Evolutionary conservation across 2,797 vertebrate genomes (phyloP).

Genomic region (Tragopan temminckii): DNA sequence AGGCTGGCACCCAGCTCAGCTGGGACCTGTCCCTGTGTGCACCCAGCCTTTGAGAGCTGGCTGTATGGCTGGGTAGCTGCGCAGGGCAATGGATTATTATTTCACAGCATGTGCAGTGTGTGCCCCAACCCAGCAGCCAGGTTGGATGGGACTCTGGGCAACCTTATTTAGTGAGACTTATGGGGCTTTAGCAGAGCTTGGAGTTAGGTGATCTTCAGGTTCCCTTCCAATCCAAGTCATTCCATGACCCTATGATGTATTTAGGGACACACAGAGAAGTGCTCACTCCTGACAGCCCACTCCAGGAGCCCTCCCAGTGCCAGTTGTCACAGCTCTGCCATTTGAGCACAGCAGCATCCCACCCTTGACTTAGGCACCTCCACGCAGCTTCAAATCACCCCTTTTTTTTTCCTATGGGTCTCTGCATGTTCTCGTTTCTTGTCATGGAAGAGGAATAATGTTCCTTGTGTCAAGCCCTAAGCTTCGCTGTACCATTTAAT

Average conservation of each 20-base stretch:
- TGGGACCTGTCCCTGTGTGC: not conserved
- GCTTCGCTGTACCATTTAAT: constrained; percentile 75
- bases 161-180: not conserved
- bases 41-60: not conserved
- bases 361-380: not conserved
- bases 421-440: constrained; percentile 63
- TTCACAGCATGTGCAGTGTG: not conserved
- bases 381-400: not conserved
- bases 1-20: rapidly evolving
- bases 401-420: not conserved
- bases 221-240: not conserved
- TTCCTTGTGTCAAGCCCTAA: constrained; percentile 55
- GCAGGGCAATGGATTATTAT: not conserved
- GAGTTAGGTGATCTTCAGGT: not conserved
- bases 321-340: not conserved
- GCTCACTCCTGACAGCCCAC: not conserved
- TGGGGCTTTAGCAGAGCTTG: not conserved
- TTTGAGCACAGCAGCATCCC: not conserved
- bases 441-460: constrained; percentile 69
- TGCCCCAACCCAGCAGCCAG: not conserved
- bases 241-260: not conserved
- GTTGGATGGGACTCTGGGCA: not conserved
- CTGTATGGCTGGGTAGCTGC: rapidly evolving
- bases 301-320: not conserved
- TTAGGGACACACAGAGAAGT: rapidly evolving